phyloP scores from a whole-genome alignment of 2,113 vertebrate genomes.

The Rhynchomys soricoides region DNA sequence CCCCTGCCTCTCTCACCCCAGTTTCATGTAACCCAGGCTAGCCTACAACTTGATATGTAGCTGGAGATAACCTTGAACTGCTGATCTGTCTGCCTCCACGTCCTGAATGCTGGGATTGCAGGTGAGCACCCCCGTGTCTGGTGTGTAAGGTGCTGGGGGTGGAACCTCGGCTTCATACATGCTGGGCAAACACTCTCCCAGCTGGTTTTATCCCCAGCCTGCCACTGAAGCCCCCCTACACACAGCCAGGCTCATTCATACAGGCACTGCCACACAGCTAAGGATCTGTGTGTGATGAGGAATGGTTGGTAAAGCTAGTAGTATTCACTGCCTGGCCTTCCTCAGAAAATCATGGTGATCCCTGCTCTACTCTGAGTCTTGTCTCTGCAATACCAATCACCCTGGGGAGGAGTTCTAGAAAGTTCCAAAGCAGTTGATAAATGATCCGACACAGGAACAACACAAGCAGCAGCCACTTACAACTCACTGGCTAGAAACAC shows the following conservation, averaged over 20 bases:
- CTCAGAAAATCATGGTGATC: background rate
- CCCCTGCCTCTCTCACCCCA: background rate
- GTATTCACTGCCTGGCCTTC: background rate
- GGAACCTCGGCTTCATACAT: background rate
- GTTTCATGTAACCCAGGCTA: background rate
- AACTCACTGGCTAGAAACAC: background rate
- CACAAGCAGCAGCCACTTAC: background rate
- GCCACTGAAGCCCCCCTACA: background rate
- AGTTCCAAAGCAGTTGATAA: background rate
- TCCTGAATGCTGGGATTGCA: background rate
- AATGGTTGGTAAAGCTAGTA: too few species aligned
- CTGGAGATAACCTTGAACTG: background rate
- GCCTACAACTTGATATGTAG: background rate
- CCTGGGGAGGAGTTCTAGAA: background rate
- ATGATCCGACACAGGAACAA: background rate
- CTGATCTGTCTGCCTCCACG: background rate
- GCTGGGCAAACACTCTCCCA: background rate
- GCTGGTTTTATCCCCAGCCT: too few species aligned
- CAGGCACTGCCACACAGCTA: fast-evolving
- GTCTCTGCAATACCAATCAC: background rate
- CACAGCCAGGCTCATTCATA: fast-evolving
- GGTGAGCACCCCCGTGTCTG: background rate
- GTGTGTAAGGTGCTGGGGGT: background rate
- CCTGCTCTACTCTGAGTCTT: too few species aligned
- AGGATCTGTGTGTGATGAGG: background rate